Evolutionary conservation across 2,797 vertebrate species (phyloP).

Genomic region (Platyrinchus mystaceus): DNA sequence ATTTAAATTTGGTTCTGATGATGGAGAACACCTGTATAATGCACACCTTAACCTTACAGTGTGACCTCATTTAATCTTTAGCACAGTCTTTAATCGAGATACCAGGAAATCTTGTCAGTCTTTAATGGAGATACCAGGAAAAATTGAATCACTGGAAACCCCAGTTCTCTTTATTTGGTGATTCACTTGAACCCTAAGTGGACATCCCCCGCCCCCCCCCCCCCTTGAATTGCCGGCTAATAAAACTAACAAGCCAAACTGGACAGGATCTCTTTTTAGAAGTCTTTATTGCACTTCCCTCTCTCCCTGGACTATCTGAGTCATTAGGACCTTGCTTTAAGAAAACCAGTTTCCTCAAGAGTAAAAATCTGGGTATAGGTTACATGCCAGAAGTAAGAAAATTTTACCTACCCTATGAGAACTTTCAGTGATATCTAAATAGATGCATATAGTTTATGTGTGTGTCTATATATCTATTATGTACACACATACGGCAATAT

Average conservation of each 20-base stretch:
- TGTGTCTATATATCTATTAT: neutral
- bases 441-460: neutral
- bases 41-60: neutral
- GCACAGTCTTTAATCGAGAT: neutral
- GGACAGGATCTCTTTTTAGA: neutral
- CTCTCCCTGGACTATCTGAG: neutral
- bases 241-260: neutral
- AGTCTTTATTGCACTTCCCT: neutral
- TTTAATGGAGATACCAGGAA: neutral
- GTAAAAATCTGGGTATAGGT: neutral
- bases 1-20: neutral
- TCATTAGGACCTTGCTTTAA: neutral
- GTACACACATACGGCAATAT: slow-evolving; percentile 40
- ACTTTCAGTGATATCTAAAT: neutral
- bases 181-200: neutral
- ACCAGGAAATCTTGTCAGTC: neutral
- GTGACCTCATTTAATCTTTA: neutral
- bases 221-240: neutral
- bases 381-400: neutral
- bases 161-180: neutral
- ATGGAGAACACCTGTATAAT: neutral
- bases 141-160: neutral
- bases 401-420: neutral
- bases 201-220: accelerated
- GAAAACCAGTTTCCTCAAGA: neutral